Percentiles rank a stretch among this genome's conserved stretches.
phyloP scores from a whole-genome alignment of 2,888 invertebrate species.

The Strigamia transsilvanica region DNA sequence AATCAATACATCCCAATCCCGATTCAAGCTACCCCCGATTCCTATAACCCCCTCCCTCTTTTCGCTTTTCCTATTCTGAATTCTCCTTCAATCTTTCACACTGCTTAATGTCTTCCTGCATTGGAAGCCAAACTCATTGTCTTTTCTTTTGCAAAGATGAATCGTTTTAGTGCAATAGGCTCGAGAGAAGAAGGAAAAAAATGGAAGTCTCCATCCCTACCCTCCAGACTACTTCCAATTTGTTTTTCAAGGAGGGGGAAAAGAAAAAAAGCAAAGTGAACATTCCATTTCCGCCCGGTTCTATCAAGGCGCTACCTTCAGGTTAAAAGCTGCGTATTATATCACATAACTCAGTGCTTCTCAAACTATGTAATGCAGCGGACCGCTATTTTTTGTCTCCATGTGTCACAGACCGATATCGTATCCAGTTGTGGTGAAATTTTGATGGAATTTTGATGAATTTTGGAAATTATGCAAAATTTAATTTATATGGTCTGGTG shows the following conservation, averaged over 20 bases:
- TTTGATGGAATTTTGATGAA: too few species aligned
- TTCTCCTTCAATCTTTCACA: constrained; percentile 52
- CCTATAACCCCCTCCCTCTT: constrained; percentile 52
- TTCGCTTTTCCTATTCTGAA: constrained; percentile 46
- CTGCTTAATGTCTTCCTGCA: constrained; percentile 53
- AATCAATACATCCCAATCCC: constrained; percentile 57
- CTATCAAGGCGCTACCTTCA: constrained; percentile 18
- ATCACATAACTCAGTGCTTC: not conserved
- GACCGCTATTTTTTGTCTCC: too few species aligned
- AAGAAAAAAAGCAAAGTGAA: constrained; percentile 46
- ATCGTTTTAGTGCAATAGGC: constrained; percentile 62
- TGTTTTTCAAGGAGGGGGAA: constrained; percentile 50
- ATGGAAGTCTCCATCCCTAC: constrained; percentile 51
- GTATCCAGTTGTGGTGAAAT: too few species aligned
- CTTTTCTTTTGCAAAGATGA: constrained; percentile 60
- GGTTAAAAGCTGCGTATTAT: constrained; percentile 38
- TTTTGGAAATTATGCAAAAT: too few species aligned
- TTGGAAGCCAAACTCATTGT: constrained; percentile 52
- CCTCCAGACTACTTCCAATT: constrained; percentile 41
- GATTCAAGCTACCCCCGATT: constrained; percentile 54
- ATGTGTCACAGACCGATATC: too few species aligned
- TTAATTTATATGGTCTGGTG: too few species aligned
- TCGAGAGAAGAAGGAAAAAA: constrained; percentile 56
- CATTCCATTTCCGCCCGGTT: constrained; percentile 42
- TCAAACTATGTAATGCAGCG: too few species aligned